A percentile compares a stretch with the other conserved stretches of the same genome.
These are phyloP conservation scores for Palythoa grandis DNA, from an alignment of 92 coral and sea anemone species.

Conservation along the genomic window DNA sequence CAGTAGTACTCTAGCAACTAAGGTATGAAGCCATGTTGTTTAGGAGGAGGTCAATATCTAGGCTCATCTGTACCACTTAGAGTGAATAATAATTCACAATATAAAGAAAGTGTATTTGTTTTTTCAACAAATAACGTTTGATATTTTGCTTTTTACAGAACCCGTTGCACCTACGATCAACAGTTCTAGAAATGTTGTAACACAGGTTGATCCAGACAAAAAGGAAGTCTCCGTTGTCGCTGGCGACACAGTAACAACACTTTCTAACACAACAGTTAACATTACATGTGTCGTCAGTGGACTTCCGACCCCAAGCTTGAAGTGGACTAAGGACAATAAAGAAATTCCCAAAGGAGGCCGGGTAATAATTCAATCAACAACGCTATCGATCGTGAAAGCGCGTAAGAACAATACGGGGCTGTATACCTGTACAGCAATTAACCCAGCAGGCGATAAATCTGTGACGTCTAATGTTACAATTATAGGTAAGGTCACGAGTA, in stretches of 20 bases:
- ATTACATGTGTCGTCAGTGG: constrained; percentile 7
- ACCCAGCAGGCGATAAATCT: constrained; percentile 26
- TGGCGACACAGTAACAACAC: constrained; percentile 14
- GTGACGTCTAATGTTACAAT: constrained; percentile 25
- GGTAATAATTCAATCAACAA: not conserved
- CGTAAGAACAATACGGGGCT: constrained; percentile 26
- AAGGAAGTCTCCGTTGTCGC: not conserved
- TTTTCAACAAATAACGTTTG: too few relatives aligned
- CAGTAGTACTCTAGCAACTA: too few relatives aligned
- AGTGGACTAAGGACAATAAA: constrained; percentile 23
- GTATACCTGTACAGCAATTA: constrained; percentile 18
- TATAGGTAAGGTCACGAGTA: not conserved
- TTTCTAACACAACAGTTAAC: constrained; percentile 24
- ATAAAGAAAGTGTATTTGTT: too few relatives aligned
- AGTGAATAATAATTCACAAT: too few relatives aligned
- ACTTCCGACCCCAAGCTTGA: constrained; percentile 15
- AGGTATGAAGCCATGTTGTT: too few relatives aligned
- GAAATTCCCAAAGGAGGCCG: constrained; percentile 28
- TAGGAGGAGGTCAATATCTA: too few relatives aligned
- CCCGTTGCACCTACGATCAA: constrained; percentile 32
- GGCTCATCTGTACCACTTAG: too few relatives aligned
- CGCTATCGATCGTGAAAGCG: constrained; percentile 4
- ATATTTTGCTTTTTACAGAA: constrained; percentile 5
- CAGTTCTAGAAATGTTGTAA: not conserved
- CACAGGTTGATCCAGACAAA: constrained; percentile 10